Base-by-base conservation (phyloP, 2,888 invertebrate genomes). In the Eupithecia dodoneata region DNA sequence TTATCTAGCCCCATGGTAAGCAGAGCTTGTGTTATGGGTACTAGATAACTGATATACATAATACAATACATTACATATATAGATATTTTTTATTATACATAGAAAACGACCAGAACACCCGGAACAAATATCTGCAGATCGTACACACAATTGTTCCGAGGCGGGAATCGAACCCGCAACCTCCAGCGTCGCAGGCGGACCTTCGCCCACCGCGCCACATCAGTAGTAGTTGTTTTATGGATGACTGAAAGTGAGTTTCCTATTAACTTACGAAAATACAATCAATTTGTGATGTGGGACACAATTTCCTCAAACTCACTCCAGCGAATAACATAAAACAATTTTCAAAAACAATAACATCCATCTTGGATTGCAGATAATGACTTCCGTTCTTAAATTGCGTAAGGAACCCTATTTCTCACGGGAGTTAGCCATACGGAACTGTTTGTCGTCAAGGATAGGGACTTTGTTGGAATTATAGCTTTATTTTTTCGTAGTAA, bases 351-450 rank as follows among this genome's bases (percentile, higher is more conserved):
- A 70, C 63, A 47, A 70, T 18, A 47, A 72, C 85, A 70, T 18
- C 45, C 10, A 45, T 13, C n/a, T 70, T 42, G 18, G 15, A 42
- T 42, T 76, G 41, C 6, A 42, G 42, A 66, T 66, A 66, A 66
- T 66, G 75, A 87, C 82, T 87, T 88, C 89, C 88, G 85, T 72
- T 79, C 80, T 49, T 72, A 71, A 81, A 75, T 74, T 82, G 79
- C 76, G 76, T 76, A 72, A 82, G 79, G 83, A 85, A 87, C 88
- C 79, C 76, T 67, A 86, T 69, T 89, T 91, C 91, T 83, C 91
- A 91, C 91, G 87, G 74, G 78, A 88, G 79, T 69, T 85, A 86
- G 74, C 85, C 83, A 81, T 77, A 87, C 85, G 89, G 91, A 91
- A 91, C 91, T 83, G 66, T 70, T 45, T 41, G 73, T 80, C 76